Evolutionary conservation across 2,113 vertebrate genomes (phyloP).

Genomic region (Hiodon alosoides): DNA sequence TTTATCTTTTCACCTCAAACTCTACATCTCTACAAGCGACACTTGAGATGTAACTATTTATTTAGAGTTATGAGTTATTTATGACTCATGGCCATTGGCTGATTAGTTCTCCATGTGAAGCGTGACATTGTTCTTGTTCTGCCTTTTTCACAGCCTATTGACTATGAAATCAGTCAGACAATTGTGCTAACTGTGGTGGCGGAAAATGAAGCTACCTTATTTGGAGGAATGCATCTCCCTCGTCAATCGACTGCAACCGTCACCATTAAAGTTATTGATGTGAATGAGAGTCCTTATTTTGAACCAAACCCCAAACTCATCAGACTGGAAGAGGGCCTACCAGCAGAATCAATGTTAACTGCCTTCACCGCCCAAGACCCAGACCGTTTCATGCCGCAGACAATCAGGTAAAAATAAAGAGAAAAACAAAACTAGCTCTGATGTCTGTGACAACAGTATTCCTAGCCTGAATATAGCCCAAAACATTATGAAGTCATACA

Average conservation of each 20-base stretch:
- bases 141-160: slow-evolving; percentile 70
- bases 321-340: slow-evolving; percentile 84
- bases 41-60: background rate
- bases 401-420: slow-evolving; percentile 61
- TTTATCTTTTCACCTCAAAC: background rate
- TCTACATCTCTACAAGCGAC: background rate
- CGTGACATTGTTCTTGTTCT: slow-evolving; percentile 21
- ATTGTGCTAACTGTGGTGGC: slow-evolving; percentile 87
- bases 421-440: background rate
- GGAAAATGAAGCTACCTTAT: slow-evolving; percentile 85
- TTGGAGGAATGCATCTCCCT: slow-evolving; percentile 85
- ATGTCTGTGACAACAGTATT: background rate
- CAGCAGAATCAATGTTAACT: slow-evolving; percentile 71
- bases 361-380: slow-evolving; percentile 86
- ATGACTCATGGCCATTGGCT: background rate
- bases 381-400: slow-evolving; percentile 83
- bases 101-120: slow-evolving; percentile 16
- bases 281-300: slow-evolving; percentile 93
- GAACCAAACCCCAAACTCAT: slow-evolving; percentile 82
- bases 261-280: slow-evolving; percentile 85
- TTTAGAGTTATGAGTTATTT: background rate
- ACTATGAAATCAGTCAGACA: slow-evolving; percentile 86
- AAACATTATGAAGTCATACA: background rate
- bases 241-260: slow-evolving; percentile 91
- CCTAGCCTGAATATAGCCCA: background rate